These are phyloP conservation scores for Phlogophora meticulosa DNA, from an alignment of 2,888 invertebrate species.

Conservation along the genomic window DNA sequence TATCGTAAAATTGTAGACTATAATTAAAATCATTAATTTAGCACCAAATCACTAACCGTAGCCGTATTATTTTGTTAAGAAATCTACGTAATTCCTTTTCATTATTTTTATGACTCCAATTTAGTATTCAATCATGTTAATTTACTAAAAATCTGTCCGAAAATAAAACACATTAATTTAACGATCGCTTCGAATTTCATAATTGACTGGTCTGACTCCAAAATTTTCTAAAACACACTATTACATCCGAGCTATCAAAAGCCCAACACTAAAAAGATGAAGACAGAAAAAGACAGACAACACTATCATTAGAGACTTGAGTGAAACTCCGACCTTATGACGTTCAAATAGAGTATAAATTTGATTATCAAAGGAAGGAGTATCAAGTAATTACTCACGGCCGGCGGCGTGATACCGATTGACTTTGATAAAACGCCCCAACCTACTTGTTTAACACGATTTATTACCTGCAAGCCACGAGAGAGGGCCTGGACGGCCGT, in stretches of 20 bases:
- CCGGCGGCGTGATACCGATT: conserved; percentile 87
- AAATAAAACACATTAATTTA: conserved; percentile 34
- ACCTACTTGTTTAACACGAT: conserved; percentile 91
- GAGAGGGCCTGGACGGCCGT: conserved; percentile 79
- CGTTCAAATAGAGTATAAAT: conserved; percentile 46
- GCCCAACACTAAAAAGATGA: conserved; percentile 65
- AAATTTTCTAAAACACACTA: conserved; percentile 59
- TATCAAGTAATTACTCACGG: conserved; percentile 86
- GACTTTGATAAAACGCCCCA: conserved; percentile 91
- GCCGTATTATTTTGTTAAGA: neutral
- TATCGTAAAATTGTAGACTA: neutral
- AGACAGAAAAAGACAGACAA: conserved; percentile 66
- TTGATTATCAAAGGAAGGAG: conserved; percentile 61
- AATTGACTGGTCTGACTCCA: conserved; percentile 40
- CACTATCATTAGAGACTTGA: conserved; percentile 49
- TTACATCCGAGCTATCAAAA: conserved; percentile 60
- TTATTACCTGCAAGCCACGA: conserved; percentile 89
- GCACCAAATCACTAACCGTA: neutral
- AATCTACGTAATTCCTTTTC: conserved; percentile 4
- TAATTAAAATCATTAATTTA: conserved; percentile 12
- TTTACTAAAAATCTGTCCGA: conserved; percentile 6
- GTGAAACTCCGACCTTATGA: conserved; percentile 38
- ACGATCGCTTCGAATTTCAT: conserved; percentile 22
- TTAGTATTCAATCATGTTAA: conserved; percentile 33
- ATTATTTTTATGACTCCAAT: conserved; percentile 25